These are phyloP conservation scores for Batillaria attramentaria DNA, from an alignment of 1,140 invertebrate genomes.

Conservation along the genomic window DNA sequence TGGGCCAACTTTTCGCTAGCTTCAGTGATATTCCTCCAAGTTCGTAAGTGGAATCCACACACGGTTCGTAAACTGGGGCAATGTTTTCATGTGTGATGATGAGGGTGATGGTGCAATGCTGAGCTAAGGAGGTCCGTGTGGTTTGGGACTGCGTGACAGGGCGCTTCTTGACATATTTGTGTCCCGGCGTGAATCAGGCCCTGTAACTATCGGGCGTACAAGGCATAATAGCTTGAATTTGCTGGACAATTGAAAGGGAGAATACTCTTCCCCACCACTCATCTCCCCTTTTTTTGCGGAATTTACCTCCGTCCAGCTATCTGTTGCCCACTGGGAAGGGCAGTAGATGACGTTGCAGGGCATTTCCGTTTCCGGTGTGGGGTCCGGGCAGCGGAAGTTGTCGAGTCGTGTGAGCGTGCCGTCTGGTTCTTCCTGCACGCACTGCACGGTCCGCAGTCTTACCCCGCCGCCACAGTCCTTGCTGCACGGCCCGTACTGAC, in stretches of 20 bases:
- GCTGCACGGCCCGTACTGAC: constrained; percentile 90
- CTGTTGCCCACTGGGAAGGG: constrained; percentile 47
- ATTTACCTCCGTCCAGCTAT: constrained; percentile 49
- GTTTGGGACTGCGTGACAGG: no score
- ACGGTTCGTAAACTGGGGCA: no score
- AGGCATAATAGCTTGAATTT: not conserved
- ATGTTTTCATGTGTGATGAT: no score
- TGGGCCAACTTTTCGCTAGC: no score
- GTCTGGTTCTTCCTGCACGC: constrained; percentile 91
- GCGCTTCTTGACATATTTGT: no score
- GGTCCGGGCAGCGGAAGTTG: constrained; percentile 47
- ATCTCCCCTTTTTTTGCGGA: no score
- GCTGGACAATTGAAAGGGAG: not conserved
- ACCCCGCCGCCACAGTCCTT: constrained; percentile 90
- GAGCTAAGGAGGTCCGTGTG: no score
- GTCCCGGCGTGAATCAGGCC: not conserved
- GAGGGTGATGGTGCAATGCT: no score
- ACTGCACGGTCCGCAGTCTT: constrained; percentile 86
- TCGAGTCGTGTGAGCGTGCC: constrained; percentile 76
- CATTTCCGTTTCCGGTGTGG: constrained; percentile 44
- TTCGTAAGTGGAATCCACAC: no score
- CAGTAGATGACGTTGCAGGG: constrained; percentile 52
- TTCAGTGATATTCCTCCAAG: no score
- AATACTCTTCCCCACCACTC: no score
- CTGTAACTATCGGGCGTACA: not conserved